Percentiles rank a stretch among this genome's conserved stretches.
These are phyloP conservation scores for Chrysina gloriosa DNA, from an alignment of 2,888 invertebrate genomes.

Conservation along the genomic window DNA sequence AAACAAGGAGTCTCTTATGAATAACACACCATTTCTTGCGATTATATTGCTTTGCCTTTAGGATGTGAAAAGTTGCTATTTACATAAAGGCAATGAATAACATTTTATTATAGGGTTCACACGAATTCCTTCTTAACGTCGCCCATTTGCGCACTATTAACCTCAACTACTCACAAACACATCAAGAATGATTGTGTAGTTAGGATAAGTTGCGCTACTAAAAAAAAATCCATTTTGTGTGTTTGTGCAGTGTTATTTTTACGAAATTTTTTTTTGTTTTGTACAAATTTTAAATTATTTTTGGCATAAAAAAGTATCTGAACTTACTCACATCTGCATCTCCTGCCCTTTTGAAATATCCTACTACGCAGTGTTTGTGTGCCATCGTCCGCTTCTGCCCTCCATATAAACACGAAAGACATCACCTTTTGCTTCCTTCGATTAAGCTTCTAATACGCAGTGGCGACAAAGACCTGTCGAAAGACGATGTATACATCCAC, in stretches of 20 bases:
- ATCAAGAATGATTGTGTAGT: background rate
- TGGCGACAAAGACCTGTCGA: conserved; percentile 7
- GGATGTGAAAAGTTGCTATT: conserved; percentile 56
- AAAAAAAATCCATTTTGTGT: background rate
- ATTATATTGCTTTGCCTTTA: conserved; percentile 56
- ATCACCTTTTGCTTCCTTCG: background rate
- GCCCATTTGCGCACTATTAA: conserved; percentile 8
- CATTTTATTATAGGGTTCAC: conserved; percentile 5
- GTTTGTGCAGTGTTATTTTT: background rate
- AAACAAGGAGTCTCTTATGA: conserved; percentile 28
- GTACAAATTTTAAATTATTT: background rate
- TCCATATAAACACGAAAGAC: background rate
- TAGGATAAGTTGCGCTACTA: background rate
- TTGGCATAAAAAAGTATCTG: background rate
- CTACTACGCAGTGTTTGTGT: conserved; percentile 16
- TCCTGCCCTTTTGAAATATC: no score
- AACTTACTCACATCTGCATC: background rate
- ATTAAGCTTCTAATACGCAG: conserved; percentile 24
- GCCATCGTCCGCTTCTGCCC: conserved; percentile 14
- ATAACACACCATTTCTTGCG: conserved; percentile 16
- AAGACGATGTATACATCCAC: background rate
- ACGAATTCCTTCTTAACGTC: background rate
- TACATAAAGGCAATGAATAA: conserved; percentile 15
- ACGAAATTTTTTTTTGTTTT: background rate
- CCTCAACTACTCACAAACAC: conserved; percentile 1